Evolutionary conservation across 2,113 vertebrate species (phyloP).

Genomic region (Protobothrops mucrosquamatus): DNA sequence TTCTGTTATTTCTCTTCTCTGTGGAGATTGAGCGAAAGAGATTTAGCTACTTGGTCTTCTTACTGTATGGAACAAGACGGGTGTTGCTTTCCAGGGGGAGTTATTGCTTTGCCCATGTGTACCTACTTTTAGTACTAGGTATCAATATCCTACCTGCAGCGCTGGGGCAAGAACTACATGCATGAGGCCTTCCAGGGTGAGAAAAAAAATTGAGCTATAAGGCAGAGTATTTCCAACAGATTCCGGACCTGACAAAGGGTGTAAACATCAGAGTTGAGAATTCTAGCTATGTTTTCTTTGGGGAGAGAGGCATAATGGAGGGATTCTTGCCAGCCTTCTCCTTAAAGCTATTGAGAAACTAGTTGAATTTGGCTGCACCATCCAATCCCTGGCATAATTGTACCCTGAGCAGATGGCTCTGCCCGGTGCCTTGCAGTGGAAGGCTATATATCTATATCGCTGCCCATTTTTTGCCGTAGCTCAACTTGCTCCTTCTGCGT

Average conservation of each 20-base stretch:
- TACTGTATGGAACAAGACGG: too few relatives aligned
- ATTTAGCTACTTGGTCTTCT: neutral
- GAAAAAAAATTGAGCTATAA: neutral
- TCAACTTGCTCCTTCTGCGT: neutral
- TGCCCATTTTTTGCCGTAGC: neutral
- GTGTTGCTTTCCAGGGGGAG: neutral
- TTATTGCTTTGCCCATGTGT: too few relatives aligned
- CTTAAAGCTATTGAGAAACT: neutral
- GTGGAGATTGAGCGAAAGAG: neutral
- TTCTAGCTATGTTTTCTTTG: neutral
- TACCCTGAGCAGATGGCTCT: constrained; percentile 10
- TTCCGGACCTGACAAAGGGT: neutral
- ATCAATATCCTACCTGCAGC: neutral
- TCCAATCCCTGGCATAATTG: neutral
- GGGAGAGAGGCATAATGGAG: neutral
- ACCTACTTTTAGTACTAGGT: neutral
- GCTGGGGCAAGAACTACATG: neutral
- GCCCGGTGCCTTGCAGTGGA: neutral
- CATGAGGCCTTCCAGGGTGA: neutral
- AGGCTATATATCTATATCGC: neutral
- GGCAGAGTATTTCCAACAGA: neutral
- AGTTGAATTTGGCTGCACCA: neutral
- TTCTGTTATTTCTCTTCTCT: neutral
- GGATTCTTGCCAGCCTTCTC: neutral
- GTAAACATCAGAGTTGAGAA: neutral